Base-by-base conservation (phyloP, 2,797 vertebrate species). In the Centroberyx gerrardi region DNA sequence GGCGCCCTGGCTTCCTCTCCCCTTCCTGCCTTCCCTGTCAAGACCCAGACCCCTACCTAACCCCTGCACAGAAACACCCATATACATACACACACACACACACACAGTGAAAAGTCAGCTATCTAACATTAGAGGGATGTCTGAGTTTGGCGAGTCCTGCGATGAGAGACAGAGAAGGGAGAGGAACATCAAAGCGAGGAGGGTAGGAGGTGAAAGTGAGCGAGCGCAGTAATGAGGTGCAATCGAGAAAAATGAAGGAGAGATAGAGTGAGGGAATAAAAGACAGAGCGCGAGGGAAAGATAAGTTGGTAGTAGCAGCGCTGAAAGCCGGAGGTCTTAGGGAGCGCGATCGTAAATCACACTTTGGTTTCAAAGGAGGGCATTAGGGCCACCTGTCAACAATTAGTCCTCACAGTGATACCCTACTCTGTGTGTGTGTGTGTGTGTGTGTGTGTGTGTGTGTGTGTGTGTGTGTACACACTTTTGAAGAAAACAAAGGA, bases 351-450 rank as follows among this genome's bases (percentile, higher is more conserved):
- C 86, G 71, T 95, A 95, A 95, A 95, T 95, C 93, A 94, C 90
- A 90, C 92, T 94, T 91, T 56, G 75, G 92, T 94, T 94, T 94
- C 93, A 94, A 94, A 94, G 88, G 77, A 40, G 66, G 62, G 83
- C 87, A 89, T 92, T 92, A 91, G 68, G 72, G 76, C 87, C 93
- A 93, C 91, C 94, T 95, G 94, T 94, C 94, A 93, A 90, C 93
- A 95, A 94, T 95, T 95, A 94, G 92, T 92, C 90, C 90, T 88
- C 78, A 62, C 74, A 65, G 72, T 78, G 78, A 88, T 87, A 74
- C 88, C 73, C 82, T 67, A 73, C 62, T 80, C 69, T 48, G 60
- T 74, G 72, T 78, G 75, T 62, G 73, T 58, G 52, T 48, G 15
- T 71, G 53, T 72, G 68, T 40, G 38, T 60, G 61, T 53, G 51